Evolutionary conservation across 2,888 invertebrate genomes (phyloP), one percentile per base, ranked within the genome.

Genomic region (Leuctra nigra): DNA sequence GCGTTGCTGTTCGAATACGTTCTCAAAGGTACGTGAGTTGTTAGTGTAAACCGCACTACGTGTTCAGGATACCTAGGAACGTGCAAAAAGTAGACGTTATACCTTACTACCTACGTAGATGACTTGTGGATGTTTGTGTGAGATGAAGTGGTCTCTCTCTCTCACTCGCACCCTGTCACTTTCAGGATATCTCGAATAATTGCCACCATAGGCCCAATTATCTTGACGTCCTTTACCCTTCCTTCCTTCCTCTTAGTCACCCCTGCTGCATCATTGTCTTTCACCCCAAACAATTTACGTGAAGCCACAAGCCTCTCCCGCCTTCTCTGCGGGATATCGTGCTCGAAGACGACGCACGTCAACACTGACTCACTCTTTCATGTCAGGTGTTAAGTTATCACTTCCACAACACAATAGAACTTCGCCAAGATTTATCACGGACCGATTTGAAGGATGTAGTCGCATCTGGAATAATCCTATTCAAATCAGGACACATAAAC

Each of bases 261-360:
- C 50, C 22, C 44, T 6, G 2, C 13, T 20, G 23, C 44, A 23
- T 44, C 23, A 44, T 44, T 44, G 44, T 44, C 44, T 23, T 20
- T n/a, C 23, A 44, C 44, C 23, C 44, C 44, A 44, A 44, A 44
- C 44, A 44, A 44, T 44, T 44, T 44, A 44, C 13, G 44, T 44
- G 44, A 23, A 23, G 44, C 44, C 4, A 6, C 44, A 18, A 16
- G n/a, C 11, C 6, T 44, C 20, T 6, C 29, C 29, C 6, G 7
- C 29, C 7, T 29, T 29, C n/a, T n/a, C n/a, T n/a, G n/a, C n/a
- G n/a, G n/a, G n/a, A n/a, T n/a, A n/a, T n/a, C n/a, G n/a, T n/a
- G n/a, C n/a, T n/a, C n/a, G n/a, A n/a, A n/a, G 29, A 29, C 29
- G 6, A 11, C 29, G 11, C 7, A 6, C 11, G 29, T 29, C 7